phyloP scores from a whole-genome alignment of 2,113 vertebrate species.

The Bufo gargarizans region DNA sequence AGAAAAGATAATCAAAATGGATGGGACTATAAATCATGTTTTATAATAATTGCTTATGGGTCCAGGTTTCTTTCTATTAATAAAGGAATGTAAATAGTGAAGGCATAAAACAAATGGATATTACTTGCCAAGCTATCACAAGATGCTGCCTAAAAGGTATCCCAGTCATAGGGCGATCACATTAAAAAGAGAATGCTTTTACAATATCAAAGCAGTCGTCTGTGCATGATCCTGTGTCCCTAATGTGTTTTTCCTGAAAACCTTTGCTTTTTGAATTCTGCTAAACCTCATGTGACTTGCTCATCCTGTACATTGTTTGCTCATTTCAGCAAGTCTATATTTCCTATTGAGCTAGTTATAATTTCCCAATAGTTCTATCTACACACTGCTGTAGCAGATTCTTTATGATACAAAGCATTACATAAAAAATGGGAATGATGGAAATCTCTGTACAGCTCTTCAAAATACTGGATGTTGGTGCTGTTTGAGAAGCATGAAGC shows the following conservation, averaged over 20 bases:
- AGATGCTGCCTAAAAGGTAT: background rate
- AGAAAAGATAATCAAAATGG: background rate
- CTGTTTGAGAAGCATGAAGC: background rate
- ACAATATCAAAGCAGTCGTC: background rate
- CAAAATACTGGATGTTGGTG: background rate
- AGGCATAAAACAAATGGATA: constrained; percentile 8
- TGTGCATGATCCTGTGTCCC: background rate
- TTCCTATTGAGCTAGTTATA: background rate
- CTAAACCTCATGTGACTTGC: background rate
- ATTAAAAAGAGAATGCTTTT: constrained; percentile 10
- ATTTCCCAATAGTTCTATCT: background rate
- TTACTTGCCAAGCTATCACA: background rate
- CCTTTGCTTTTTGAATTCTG: background rate
- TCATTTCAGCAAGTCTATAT: background rate
- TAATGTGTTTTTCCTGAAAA: background rate
- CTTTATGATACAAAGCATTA: background rate
- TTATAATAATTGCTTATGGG: background rate
- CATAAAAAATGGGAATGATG: background rate
- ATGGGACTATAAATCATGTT: background rate
- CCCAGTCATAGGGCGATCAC: background rate
- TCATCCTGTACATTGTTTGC: background rate
- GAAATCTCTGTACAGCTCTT: background rate
- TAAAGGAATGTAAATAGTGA: background rate
- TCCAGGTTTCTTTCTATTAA: constrained; percentile 8
- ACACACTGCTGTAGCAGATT: background rate